Conservation (phyloP, 1,140 invertebrate species). For the Hyles euphorbiae region DNA sequence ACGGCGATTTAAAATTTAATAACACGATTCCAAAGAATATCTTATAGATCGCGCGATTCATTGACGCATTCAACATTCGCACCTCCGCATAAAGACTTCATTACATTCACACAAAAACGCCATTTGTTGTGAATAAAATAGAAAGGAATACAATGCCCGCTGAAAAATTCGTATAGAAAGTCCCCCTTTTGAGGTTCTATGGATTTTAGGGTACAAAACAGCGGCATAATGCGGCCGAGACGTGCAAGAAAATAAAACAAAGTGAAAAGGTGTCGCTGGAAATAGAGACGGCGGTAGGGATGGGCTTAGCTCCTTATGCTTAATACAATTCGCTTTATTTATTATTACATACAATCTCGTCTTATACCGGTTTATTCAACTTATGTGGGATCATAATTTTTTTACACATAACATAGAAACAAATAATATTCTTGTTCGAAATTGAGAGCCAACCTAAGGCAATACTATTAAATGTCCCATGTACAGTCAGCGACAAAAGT, state of each 20-base stretch:
- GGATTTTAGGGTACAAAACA: conserved; percentile 57
- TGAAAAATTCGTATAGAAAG: conserved; percentile 63
- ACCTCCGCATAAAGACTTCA: conserved; percentile 69
- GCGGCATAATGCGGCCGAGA: conserved; percentile 62
- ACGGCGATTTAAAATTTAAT: conserved; percentile 12
- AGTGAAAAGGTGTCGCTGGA: conserved; percentile 59
- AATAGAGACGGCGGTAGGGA: conserved; percentile 39
- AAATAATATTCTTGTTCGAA: too few species aligned
- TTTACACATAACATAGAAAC: too few species aligned
- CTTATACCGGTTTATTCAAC: too few species aligned
- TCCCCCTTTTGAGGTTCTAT: conserved; percentile 45
- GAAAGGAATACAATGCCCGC: conserved; percentile 53
- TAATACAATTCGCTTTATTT: too few species aligned
- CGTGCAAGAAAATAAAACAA: conserved; percentile 67
- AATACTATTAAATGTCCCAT: too few species aligned
- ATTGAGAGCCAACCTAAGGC: too few species aligned
- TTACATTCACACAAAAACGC: conserved; percentile 60
- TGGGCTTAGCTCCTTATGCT: too few species aligned
- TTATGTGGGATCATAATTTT: too few species aligned
- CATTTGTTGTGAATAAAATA: conserved; percentile 61
- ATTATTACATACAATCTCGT: too few species aligned
- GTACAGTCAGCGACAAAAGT: too few species aligned
- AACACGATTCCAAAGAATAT: conserved; percentile 24
- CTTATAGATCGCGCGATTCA: conserved; percentile 42
- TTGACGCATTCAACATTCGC: conserved; percentile 51